Evolutionary conservation across 2,113 vertebrate genomes (phyloP).

Genomic region (Phalacrocorax aristotelis): DNA sequence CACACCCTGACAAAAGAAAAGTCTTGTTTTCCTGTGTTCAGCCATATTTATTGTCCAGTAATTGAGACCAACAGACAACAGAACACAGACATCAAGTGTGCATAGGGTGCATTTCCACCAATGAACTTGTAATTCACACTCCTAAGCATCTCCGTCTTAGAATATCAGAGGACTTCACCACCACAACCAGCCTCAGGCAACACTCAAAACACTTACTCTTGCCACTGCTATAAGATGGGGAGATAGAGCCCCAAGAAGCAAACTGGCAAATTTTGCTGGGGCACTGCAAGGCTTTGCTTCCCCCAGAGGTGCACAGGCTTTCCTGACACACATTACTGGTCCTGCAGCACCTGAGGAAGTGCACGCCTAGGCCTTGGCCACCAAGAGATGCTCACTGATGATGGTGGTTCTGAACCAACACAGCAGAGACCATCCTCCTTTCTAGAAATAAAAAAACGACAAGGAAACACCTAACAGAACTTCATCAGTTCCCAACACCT

Average conservation of each 20-base stretch:
- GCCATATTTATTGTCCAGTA: neutral
- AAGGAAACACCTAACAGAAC: neutral
- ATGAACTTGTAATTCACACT: neutral
- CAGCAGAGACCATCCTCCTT: neutral
- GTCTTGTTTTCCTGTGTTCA: neutral
- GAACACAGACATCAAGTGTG: neutral
- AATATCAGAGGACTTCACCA: neutral
- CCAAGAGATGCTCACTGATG: neutral
- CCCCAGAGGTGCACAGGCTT: neutral
- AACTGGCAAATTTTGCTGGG: neutral
- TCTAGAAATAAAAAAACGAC: neutral
- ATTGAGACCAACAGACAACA: neutral
- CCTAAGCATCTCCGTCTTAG: neutral
- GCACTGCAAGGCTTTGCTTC: neutral
- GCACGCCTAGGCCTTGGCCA: neutral
- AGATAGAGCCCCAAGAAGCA: neutral
- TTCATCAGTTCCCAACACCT: neutral
- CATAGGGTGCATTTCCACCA: rapidly evolving
- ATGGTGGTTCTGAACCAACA: neutral
- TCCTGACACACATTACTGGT: neutral
- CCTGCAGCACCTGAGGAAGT: neutral
- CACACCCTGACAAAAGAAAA: neutral
- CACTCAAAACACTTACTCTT: neutral
- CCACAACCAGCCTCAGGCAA: neutral
- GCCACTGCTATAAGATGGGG: neutral